A percentile compares a stretch with the other conserved stretches of the same genome.
Conservation (phyloP, 1,140 invertebrate species). For the Meloidogyne exigua region DNA sequence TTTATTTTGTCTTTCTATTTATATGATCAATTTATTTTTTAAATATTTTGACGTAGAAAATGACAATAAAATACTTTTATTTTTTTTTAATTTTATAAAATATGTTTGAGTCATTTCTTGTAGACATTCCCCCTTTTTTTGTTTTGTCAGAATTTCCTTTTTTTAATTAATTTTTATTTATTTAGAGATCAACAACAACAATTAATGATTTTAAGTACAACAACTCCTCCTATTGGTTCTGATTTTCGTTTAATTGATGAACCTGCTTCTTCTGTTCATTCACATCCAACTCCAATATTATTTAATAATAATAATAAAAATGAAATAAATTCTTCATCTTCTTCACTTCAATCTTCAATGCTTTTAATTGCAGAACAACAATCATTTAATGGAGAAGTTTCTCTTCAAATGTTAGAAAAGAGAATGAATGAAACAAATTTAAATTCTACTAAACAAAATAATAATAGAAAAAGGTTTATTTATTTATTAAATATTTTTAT, state of each 20-base stretch:
- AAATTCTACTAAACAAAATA: background rate
- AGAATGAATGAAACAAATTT: constrained; percentile 6
- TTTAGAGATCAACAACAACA: background rate
- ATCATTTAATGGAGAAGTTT: constrained; percentile 3
- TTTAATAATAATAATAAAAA: background rate
- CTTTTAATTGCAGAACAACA: constrained; percentile 20
- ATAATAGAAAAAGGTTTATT: constrained; percentile 18
- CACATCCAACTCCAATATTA: background rate
- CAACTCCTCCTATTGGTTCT: background rate
- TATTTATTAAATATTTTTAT: background rate
- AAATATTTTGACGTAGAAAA: too few relatives aligned
- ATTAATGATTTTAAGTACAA: constrained; percentile 14
- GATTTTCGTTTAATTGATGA: constrained; percentile 30
- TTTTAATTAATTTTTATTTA: background rate
- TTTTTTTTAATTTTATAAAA: too few relatives aligned
- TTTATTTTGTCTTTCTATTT: too few relatives aligned
- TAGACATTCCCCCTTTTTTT: too few relatives aligned
- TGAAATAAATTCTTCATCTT: constrained; percentile 3
- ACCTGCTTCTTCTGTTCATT: constrained; percentile 5
- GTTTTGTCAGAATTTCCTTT: too few relatives aligned
- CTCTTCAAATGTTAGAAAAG: constrained; percentile 8
- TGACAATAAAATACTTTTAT: too few relatives aligned
- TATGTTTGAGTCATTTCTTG: too few relatives aligned
- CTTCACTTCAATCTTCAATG: constrained; percentile 9
- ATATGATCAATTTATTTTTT: too few relatives aligned